phyloP scores from a whole-genome alignment of 2,888 invertebrate genomes.

The Nebria salina region DNA sequence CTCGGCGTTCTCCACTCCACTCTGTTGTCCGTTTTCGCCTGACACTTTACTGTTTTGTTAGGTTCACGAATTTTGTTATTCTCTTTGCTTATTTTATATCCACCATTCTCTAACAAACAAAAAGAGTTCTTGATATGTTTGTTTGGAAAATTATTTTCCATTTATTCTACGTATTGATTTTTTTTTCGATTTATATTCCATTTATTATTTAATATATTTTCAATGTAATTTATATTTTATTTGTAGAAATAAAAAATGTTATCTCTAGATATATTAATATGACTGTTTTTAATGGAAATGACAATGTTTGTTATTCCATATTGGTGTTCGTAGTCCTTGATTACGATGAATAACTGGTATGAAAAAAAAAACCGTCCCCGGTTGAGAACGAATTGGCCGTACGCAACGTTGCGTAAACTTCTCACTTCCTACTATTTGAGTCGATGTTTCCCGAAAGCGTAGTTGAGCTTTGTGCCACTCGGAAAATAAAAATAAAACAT shows the following conservation, averaged over 20 bases:
- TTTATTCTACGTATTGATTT: background rate
- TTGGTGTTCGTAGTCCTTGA: background rate
- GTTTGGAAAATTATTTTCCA: background rate
- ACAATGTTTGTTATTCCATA: background rate
- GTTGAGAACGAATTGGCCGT: background rate
- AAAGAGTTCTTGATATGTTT: background rate
- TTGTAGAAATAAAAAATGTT: too few relatives aligned
- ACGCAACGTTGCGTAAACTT: slow-evolving; percentile 8
- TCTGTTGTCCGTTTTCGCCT: background rate
- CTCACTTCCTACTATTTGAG: slow-evolving; percentile 3
- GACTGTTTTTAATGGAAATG: too few relatives aligned
- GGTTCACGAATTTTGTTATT: background rate
- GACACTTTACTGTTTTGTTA: slow-evolving; percentile 1
- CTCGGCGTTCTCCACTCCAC: background rate
- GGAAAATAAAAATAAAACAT: background rate
- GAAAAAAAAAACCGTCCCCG: too few relatives aligned
- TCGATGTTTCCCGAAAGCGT: slow-evolving; percentile 9
- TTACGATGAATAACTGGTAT: background rate
- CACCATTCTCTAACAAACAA: background rate
- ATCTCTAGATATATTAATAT: too few relatives aligned
- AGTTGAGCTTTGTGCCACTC: background rate
- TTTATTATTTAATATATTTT: too few relatives aligned
- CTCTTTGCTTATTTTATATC: background rate
- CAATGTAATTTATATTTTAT: too few relatives aligned
- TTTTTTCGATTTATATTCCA: too few relatives aligned